Base-by-base conservation (phyloP, 2,797 vertebrate genomes). In the Xenentodon cancila region DNA sequence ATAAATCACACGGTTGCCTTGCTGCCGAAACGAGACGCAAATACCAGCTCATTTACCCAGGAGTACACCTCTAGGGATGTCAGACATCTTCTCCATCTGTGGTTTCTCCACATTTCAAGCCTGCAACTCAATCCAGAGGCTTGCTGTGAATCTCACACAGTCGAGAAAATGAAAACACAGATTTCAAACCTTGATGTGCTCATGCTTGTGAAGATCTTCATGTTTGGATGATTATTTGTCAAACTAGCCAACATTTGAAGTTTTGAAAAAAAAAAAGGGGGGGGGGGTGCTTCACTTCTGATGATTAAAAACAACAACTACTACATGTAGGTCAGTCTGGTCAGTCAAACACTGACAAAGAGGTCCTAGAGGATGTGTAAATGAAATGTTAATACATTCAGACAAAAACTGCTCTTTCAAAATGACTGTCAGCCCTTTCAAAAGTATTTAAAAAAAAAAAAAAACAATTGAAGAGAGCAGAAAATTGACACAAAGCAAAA, bases 111-210 rank as follows among this genome's bases (percentile, higher is more conserved):
- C 34, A 50, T 53, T 61, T 68, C 9, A 55, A 57, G 57, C 51
- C 49, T 27, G 13, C 32, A 8, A 7, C 49, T 47, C 32, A 61
- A 53, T 66, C 43, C 15, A 12, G 59, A 64, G 32, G 27, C 11
- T 45, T 6, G 1, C 12, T 46, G 44, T 17, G 17, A 60, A 53
- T 47, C 32, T 68, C 68, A 17, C 68, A 17, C 50, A 44, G 50
- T 11, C 20, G 71, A 20, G 45, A 18, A 45, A 50, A 60, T 0
- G 42, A 18, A 64, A 45, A 52, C 37, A n/a, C 51, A 20, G 12
- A 58, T 63, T 69, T 52, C 51, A 61, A 49, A 45, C 51, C 53
- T 40, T 64, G 37, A 13, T 46, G 58, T 20, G 51, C 63, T 32
- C 57, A 68, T 71, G 15, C 20, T 21, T 53, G 64, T 61, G 69